A percentile compares a stretch with the other conserved stretches of the same genome.
Conservation (phyloP, 2,888 invertebrate genomes). For the Napeogenes inachia region DNA sequence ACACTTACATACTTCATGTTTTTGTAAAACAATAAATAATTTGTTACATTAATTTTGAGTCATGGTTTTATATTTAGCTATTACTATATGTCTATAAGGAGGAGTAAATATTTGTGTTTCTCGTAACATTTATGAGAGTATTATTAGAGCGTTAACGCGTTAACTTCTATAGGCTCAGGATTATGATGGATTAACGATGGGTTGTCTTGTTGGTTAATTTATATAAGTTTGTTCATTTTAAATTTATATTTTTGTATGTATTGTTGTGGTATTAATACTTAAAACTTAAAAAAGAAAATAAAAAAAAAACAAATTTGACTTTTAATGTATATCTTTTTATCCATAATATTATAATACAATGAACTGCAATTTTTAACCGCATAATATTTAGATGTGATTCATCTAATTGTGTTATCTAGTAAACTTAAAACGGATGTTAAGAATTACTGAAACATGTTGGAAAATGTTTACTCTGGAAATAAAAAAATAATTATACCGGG, state of each 20-base stretch:
- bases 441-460: background rate
- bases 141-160: slow-evolving; percentile 1
- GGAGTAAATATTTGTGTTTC: slow-evolving; percentile 15
- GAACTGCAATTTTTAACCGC: too few relatives aligned
- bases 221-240: too few relatives aligned
- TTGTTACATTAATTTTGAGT: slow-evolving; percentile 10
- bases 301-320: too few relatives aligned
- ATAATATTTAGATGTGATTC: slow-evolving; percentile 12
- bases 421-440: slow-evolving; percentile 2
- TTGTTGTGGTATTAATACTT: too few relatives aligned
- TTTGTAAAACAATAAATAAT: background rate
- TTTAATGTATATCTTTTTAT: too few relatives aligned
- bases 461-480: background rate
- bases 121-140: background rate
- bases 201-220: background rate
- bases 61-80: slow-evolving; percentile 16
- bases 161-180: background rate
- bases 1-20: too few relatives aligned
- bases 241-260: too few relatives aligned
- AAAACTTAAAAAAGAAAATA: too few relatives aligned
- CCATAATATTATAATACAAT: too few relatives aligned
- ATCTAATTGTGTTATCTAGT: slow-evolving; percentile 19
- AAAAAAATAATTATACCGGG: background rate
- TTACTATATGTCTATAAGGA: slow-evolving; percentile 8
- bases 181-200: background rate